Evolutionary conservation across 2,113 vertebrate species (phyloP).

Genomic region (Acrocephalus arundinaceus): DNA sequence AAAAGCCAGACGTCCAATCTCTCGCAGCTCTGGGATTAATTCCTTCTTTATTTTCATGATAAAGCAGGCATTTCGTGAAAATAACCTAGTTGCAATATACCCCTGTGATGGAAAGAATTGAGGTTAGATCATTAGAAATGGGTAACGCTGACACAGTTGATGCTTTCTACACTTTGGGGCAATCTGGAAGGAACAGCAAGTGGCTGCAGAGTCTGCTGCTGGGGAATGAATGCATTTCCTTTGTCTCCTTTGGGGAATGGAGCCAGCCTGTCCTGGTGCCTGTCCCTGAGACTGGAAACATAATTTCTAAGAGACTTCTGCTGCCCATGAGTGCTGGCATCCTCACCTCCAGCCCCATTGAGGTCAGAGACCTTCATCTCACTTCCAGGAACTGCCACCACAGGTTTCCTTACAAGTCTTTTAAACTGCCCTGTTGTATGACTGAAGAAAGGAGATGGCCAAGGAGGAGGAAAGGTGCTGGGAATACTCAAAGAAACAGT

Average conservation of each 20-base stretch:
- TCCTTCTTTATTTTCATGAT: conserved; percentile 68
- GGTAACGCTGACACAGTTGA: background rate
- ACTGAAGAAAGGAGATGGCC: background rate
- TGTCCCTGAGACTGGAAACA: background rate
- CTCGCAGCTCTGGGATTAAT: conserved; percentile 29
- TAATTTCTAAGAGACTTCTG: background rate
- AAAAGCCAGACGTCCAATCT: conserved; percentile 54
- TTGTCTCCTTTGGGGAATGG: background rate
- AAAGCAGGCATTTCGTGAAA: conserved; percentile 71
- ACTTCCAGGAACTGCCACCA: background rate
- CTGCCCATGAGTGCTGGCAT: background rate
- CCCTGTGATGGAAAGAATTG: conserved; percentile 18
- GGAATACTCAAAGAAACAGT: background rate
- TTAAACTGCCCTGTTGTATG: accelerated
- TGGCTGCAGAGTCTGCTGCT: background rate
- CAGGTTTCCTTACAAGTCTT: background rate
- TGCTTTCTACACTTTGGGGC: background rate
- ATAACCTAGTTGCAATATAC: conserved; percentile 65
- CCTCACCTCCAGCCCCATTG: background rate
- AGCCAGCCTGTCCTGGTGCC: background rate
- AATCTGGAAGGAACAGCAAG: background rate
- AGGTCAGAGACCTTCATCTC: background rate
- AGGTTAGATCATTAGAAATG: background rate
- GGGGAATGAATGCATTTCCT: background rate
- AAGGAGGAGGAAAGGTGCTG: background rate